Evolutionary conservation across 2,797 vertebrate genomes (phyloP), one percentile per base, ranked within the genome.

Genomic region (Melanotaenia trifasciata): DNA sequence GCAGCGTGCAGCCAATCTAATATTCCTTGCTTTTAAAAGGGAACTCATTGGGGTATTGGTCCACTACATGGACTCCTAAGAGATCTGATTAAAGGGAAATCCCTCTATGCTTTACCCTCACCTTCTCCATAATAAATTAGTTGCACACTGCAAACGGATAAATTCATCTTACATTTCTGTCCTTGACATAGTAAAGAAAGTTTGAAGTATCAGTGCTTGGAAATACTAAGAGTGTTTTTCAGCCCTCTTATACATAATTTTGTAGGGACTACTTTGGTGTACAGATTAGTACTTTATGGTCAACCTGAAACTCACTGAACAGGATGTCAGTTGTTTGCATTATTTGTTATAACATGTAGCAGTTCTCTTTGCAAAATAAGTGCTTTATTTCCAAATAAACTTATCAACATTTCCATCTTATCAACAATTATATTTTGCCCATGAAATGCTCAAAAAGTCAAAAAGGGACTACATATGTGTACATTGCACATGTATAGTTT

Each of bases 71-170:
- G 87, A 84, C 87, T 94, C 94, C 94, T 95, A 89, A 90, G 93
- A 94, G 93, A 94, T 93, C 93, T 94, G 94, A 95, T 94, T 94
- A 94, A 94, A 92, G 89, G 80, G 84, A 92, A 95, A 94, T 92
- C 90, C 93, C 89, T 94, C 92, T 83, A 91, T 94, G 92, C 93
- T 92, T 85, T 90, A 80, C 78, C 81, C 86, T 91, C 84, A 90
- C 87, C 86, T 92, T 93, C 84, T 88, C 84, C 80, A 84, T 91
- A 94, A 94, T 94, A 94, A 95, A 95, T 94, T 89, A 94, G 90
- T 89, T 90, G 88, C 92, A 87, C 87, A 92, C 92, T 90, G 84
- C 86, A 91, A 92, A 93, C 88, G 87, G 84, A 80, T 90, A 80
- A 90, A 91, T 86, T 91, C 81, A 84, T 87, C 87, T 89, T 72